Evolutionary conservation across 2,113 vertebrate genomes (phyloP).

Genomic region (Myrmophylax atrothorax): DNA sequence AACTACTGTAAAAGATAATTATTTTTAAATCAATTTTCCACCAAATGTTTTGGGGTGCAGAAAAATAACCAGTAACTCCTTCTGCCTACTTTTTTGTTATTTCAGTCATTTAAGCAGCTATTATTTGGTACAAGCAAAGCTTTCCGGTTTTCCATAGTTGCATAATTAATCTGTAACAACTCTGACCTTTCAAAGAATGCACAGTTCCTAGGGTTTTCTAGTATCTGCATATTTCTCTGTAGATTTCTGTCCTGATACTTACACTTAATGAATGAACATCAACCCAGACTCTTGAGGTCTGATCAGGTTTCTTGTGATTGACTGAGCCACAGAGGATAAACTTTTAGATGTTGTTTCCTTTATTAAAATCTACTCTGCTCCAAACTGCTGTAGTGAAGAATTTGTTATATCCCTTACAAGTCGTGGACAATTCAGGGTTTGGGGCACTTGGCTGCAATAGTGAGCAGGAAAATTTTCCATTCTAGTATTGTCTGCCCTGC

Average conservation of each 20-base stretch:
- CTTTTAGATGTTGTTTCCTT: neutral
- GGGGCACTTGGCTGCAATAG: neutral
- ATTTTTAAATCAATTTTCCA: neutral
- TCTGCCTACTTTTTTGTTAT: neutral
- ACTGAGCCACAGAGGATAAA: neutral
- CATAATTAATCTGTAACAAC: constrained; percentile 7
- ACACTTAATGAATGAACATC: constrained; percentile 35
- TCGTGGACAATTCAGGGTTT: neutral
- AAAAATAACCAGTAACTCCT: neutral
- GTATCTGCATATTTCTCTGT: neutral
- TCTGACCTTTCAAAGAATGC: neutral
- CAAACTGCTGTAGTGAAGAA: neutral
- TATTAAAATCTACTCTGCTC: neutral
- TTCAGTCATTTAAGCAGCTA: neutral
- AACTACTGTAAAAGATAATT: neutral
- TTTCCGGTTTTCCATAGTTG: neutral
- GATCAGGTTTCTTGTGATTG: neutral
- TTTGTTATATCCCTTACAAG: neutral
- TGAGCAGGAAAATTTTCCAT: accelerated
- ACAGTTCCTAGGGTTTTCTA: neutral
- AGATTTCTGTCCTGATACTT: constrained; percentile 46
- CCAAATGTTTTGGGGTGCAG: neutral
- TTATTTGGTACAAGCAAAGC: neutral
- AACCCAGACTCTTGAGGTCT: neutral
- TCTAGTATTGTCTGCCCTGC: neutral